Evolutionary conservation across 2,797 vertebrate species (phyloP), one percentile per base, ranked within the genome.

Genomic region (Tokudaia muenninki): DNA sequence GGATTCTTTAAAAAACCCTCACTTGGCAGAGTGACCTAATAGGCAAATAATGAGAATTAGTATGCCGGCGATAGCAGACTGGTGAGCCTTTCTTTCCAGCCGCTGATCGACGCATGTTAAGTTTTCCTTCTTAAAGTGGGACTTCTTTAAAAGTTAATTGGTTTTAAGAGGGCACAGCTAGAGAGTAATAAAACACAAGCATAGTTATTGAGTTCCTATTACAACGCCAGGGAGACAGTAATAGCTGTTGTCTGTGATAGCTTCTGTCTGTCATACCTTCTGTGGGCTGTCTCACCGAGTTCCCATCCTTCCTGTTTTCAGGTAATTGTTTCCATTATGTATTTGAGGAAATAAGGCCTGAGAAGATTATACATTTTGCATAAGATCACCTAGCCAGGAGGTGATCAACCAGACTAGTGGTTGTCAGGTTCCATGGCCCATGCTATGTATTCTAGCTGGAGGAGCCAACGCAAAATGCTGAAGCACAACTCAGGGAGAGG

Each of bases 141-240:
- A n/a, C 83, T 91, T 88, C 24, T 74, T 97, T 83, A 83, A 94
- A 87, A 87, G 57, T 94, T 86, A 91, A 90, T 87, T 92, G 84
- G 29, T 55, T 92, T 82, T 87, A 79, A 89, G 89, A 80, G 72
- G 77, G 34, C 65, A 67, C 31, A 92, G 55, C n/a, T 59, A 74
- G 89, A 90, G 93, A 93, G 26, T 50, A 93, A 82, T 82, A 94
- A 92, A 92, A 24, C 78, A 61, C 72, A 57, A 80, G 78, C 86
- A 87, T 44, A 96, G 87, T 81, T 79, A 52, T 1, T 65, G 72
- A 84, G 88, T 59, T 37, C 78, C 41, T 57, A 61, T 88, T 87
- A 86, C 34, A 84, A 78, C 80, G 17, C 91, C 65, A 13, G 47
- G 77, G 41, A 86, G 63, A 57, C 41, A 80, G 14, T 78, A 31